Conservation (phyloP, 2,888 invertebrate genomes). For the Empis livida region DNA sequence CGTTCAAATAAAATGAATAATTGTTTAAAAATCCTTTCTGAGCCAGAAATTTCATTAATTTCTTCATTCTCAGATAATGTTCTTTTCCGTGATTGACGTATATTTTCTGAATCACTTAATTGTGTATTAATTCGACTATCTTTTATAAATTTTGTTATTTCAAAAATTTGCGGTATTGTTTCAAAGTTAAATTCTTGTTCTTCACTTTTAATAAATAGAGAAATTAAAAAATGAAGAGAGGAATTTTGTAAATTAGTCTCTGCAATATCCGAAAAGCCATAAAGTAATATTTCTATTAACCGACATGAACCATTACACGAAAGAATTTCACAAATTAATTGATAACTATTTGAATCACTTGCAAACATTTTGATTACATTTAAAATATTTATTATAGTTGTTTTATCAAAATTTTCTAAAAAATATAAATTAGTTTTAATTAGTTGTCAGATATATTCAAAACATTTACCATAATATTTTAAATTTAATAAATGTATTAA, state of each 20-base stretch:
- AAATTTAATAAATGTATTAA: slow-evolving; percentile 10
- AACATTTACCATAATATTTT: slow-evolving; percentile 8
- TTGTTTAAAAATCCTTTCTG: too few relatives aligned
- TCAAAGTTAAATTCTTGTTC: slow-evolving; percentile 1
- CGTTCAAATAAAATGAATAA: too few relatives aligned
- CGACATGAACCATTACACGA: background rate
- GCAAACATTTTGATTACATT: slow-evolving; percentile 3
- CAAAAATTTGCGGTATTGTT: slow-evolving; percentile 6
- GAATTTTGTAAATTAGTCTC: slow-evolving; percentile 5
- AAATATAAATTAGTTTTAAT: background rate
- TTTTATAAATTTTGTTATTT: slow-evolving; percentile 1
- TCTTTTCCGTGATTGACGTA: too few relatives aligned
- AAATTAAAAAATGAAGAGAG: slow-evolving; percentile 6
- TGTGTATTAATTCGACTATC: background rate
- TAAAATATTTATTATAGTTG: slow-evolving; percentile 1
- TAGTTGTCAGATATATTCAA: too few relatives aligned
- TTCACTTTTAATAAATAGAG: slow-evolving; percentile 8
- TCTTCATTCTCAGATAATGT: too few relatives aligned
- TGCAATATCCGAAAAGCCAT: background rate
- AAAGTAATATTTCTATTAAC: background rate
- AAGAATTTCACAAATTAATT: slow-evolving; percentile 1
- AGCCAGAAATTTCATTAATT: too few relatives aligned
- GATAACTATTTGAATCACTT: slow-evolving; percentile 5
- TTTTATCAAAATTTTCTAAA: slow-evolving; percentile 1
- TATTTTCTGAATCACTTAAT: background rate